Percentiles rank a stretch among this genome's conserved stretches.
Conservation (phyloP, 2,113 vertebrate species). For the Tetrax tetrax region DNA sequence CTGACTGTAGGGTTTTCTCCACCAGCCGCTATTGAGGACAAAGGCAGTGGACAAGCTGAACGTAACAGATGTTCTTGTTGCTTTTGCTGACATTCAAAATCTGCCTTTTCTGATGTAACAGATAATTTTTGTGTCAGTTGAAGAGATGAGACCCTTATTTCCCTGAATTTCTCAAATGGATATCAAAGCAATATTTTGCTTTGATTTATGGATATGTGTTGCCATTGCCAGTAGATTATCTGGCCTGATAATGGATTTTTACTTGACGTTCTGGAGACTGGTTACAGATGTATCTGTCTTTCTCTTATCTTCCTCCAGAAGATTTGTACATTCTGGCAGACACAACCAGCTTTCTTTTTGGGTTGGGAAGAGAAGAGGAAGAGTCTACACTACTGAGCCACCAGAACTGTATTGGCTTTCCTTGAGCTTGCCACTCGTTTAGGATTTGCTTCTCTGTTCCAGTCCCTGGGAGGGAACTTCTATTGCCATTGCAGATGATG, state of each 20-base stretch:
- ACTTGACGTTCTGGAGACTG: neutral
- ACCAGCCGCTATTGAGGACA: neutral
- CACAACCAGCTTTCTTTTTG: neutral
- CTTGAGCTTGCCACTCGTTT: neutral
- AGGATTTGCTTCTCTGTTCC: neutral
- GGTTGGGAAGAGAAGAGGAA: neutral
- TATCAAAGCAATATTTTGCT: constrained; percentile 35
- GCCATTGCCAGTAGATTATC: constrained; percentile 28
- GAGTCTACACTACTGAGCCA: neutral
- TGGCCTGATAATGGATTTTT: constrained; percentile 12
- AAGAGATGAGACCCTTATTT: constrained; percentile 32
- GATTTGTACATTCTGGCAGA: neutral
- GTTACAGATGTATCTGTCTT: neutral
- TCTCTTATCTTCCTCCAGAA: constrained; percentile 8
- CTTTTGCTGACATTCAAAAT: constrained; percentile 3
- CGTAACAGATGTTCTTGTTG: neutral
- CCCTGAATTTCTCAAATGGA: constrained; percentile 15
- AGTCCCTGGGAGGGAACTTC: neutral
- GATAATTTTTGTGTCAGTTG: constrained; percentile 26
- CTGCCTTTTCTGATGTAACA: neutral
- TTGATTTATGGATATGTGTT: neutral
- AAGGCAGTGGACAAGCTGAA: neutral
- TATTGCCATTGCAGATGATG: neutral
- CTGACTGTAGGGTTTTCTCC: neutral
- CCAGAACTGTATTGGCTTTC: neutral